A percentile compares a stretch with the other conserved stretches of the same genome.
These are phyloP conservation scores for Nematolebias whitei DNA, from an alignment of 2,113 vertebrate genomes.

Conservation along the genomic window DNA sequence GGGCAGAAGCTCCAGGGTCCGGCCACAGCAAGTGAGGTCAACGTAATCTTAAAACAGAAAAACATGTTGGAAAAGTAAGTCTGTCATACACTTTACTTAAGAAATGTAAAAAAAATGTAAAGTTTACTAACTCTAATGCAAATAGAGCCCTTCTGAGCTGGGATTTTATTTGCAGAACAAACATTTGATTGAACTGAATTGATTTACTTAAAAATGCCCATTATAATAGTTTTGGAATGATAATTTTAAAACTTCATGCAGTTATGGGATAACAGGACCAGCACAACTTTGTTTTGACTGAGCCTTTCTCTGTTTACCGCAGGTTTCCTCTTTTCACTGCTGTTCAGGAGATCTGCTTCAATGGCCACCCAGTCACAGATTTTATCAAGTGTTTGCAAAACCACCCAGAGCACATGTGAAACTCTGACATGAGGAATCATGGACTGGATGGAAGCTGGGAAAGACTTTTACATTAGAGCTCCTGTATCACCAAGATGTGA, in stretches of 20 bases:
- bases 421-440: background rate
- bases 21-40: slow-evolving; percentile 89
- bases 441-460: slow-evolving; percentile 1
- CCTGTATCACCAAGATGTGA: slow-evolving; percentile 8
- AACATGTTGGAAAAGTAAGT: slow-evolving; percentile 89
- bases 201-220: background rate
- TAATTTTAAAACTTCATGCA: too few species aligned
- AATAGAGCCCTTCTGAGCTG: background rate
- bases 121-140: background rate
- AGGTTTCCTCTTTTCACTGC: slow-evolving; percentile 97
- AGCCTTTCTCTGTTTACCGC: slow-evolving; percentile 6
- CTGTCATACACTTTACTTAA: background rate
- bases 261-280: background rate
- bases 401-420: slow-evolving; percentile 92
- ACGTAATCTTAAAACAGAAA: slow-evolving; percentile 88
- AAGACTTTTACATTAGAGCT: slow-evolving; percentile 37
- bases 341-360: slow-evolving; percentile 91
- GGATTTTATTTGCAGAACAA: too few species aligned
- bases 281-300: background rate
- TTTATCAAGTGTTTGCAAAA: slow-evolving; percentile 92
- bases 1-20: slow-evolving; percentile 98
- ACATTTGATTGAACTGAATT: too few species aligned
- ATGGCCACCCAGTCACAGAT: slow-evolving; percentile 85
- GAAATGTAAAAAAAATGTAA: background rate
- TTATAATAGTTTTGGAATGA: background rate